Evolutionary conservation across 2,888 invertebrate species (phyloP), one percentile per base, ranked within the genome.

Genomic region (Serripes groenlandicus): DNA sequence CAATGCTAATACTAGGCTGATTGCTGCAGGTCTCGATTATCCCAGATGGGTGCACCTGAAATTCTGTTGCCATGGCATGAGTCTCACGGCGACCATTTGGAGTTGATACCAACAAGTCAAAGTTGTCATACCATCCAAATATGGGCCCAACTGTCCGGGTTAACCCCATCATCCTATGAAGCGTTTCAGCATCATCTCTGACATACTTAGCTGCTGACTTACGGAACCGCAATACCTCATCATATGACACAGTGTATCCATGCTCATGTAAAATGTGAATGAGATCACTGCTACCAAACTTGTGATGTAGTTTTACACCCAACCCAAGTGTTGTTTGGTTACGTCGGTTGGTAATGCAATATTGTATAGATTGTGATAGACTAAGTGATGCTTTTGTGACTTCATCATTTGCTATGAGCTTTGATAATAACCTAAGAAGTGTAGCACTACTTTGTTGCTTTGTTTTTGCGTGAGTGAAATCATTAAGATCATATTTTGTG

Each of bases 51-150:
- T 75, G 75, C 34, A 66, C 21, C 49, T 75, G 75, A 37, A 64
- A 75, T 66, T 49, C 66, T 66, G 75, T 75, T 60, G 75, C 66
- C 75, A 75, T 75, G 42, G 66, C 75, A 66, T 75, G 75, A 7
- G 66, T 75, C 62, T 75, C 75, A 62, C 75, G 37, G 3, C 75
- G 75, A 7, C 75, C 75, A 23, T 64, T 75, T 54, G 52, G 75
- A 58, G 60, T 60, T n/a, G 60, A 73, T n/a, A 60, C 60, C 5
- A 42, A 37, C 28, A 73, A 42, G 35, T 73, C 73, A 37, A 73
- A 73, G 35, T 73, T 73, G 35, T 73, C 73, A 73, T 73, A 73
- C 73, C 73, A 73, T n/a, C 73, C 73, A 60, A 60, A 73, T n/a
- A 60, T 21, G 3, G 35, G 58, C 58, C 60, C 15, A 58, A n/a